phyloP scores from a whole-genome alignment of 1,140 invertebrate genomes.

The Habropoda laboriosa region DNA sequence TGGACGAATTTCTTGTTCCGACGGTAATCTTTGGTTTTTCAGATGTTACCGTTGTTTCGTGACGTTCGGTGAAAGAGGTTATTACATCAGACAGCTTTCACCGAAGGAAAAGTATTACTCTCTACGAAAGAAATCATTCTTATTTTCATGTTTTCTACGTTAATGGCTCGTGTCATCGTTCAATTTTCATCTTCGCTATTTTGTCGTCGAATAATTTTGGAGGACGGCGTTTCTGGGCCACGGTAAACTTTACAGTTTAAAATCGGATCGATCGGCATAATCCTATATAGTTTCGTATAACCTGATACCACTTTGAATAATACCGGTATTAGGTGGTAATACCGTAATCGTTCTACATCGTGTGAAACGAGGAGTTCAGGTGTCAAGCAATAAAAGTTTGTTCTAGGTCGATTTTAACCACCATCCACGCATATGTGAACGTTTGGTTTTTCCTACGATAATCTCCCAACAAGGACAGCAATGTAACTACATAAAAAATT shows the following conservation, averaged over 20 bases:
- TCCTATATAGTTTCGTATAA: neutral
- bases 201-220: neutral
- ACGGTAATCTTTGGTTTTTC: neutral
- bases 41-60: neutral
- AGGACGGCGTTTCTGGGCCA: neutral
- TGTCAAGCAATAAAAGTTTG: neutral
- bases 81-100: neutral
- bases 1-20: neutral
- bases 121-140: neutral
- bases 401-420: neutral
- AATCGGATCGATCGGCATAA: neutral
- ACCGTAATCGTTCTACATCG: neutral
- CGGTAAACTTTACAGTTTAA: neutral
- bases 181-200: neutral
- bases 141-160: neutral
- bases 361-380: neutral
- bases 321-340: conserved; percentile 1
- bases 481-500: too few relatives aligned
- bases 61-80: neutral
- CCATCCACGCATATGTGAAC: too few relatives aligned
- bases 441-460: too few relatives aligned
- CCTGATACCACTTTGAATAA: conserved; percentile 6
- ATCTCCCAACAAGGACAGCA: too few relatives aligned
- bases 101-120: neutral
- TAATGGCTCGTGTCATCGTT: neutral